Evolutionary conservation across 2,113 vertebrate species (phyloP), one percentile per base, ranked within the genome.

Genomic region (Ornithorhynchus anatinus): DNA sequence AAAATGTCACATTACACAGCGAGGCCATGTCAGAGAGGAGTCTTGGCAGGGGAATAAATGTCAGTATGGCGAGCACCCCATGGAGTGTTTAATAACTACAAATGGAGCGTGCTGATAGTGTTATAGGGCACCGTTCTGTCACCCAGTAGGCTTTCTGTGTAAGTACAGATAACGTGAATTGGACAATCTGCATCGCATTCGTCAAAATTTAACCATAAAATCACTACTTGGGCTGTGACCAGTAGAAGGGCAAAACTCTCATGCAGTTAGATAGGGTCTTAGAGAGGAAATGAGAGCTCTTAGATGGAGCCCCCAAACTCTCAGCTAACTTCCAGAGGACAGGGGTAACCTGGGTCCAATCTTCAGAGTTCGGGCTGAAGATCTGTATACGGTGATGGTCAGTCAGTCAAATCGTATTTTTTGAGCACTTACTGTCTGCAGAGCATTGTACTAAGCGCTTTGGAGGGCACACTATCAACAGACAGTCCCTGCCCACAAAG

Each of bases 101-200:
- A 79, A 80, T 53, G 59, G 64, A 81, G 64, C 33, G 33, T 65
- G 42, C 43, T 74, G 53, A 57, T 80, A 69, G 59, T 73, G 81
- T 85, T 74, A 69, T 6, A 70, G 60, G 43, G 58, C 50, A 58
- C 62, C 61, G 1, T 75, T 88, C 82, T 80, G 79, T 85, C 75
- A 90, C 62, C 27, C 74, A 59, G 72, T 80, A 66, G 69, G 75
- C 72, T 88, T 81, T 69, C 62, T 86, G 75, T 88, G 85, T 84
- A 88, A 86, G 75, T 79, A 81, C 70, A 81, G 63, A 82, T 76
- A 86, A 87, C 75, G 47, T 62, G 73, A 81, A 68, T 86, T 72
- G 79, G 59, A 81, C 58, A 75, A 75, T 87, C 80, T 88, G 70
- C 72, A 80, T 61, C 59, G 58, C 84, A 68, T 86, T 40, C 48